Evolutionary conservation across 2,113 vertebrate genomes (phyloP), one percentile per base, ranked within the genome.

Genomic region (Scomber scombrus): DNA sequence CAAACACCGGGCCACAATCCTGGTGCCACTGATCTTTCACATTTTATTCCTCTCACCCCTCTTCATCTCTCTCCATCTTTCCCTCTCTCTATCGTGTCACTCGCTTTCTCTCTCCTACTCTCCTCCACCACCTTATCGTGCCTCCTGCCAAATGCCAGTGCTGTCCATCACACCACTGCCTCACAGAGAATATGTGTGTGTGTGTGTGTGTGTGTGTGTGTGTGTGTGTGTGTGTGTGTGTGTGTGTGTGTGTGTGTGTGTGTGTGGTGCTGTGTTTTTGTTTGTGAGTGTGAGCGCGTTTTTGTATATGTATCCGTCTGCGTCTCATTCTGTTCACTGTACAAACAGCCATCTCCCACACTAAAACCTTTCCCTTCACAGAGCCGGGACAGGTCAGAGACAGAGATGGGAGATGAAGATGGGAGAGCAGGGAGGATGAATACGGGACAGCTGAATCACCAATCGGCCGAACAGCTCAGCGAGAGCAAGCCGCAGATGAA

Each of bases 131-230:
- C 90, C 88, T 92, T 90, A 93, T 93, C 89, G 43, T 76, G 70
- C 80, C 84, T 86, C 70, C 85, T 89, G 89, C 91, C 90, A 93
- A 93, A 93, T 93, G 92, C 92, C 92, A 93, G 79, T 16, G 87
- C 93, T 93, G 92, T 93, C 93, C 89, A 92, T 93, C 91, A 92
- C 85, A 76, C 75, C 69, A 6, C 72, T 71, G 73, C 75, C 77
- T 86, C 82, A 57, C 75, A 1, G 64, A 74, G 73, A 66, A 71
- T 21, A 58, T 62, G 69, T 31, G 67, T 79, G 52, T 56, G 52
- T 62, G 46, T 52, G 52, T 73, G 47, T 52, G 21, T 75, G 56
- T 26, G 26, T 26, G 58, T 23, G 23, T 23, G 23, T 23, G 23
- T 23, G 23, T 23, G 23, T 23, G 23, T 23, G 70, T 74, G 71